phyloP scores from a whole-genome alignment of 2,113 vertebrate genomes.

The Lagopus leucura region DNA sequence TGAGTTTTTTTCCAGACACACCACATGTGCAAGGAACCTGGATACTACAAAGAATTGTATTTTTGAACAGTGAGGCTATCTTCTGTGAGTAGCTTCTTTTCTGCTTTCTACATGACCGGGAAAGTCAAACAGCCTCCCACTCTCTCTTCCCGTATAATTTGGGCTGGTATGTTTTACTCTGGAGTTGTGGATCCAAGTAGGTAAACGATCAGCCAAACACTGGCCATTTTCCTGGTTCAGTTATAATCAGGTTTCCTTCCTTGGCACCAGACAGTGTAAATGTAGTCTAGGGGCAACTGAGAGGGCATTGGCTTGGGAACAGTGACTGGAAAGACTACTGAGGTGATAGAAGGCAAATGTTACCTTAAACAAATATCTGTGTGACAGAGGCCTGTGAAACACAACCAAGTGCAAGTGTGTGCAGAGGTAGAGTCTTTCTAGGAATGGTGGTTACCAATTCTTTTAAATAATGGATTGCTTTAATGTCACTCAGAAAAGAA shows the following conservation, averaged over 20 bases:
- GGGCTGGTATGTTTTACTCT: not conserved
- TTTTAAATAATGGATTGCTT: constrained; percentile 49
- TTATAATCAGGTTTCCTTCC: not conserved
- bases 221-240: not conserved
- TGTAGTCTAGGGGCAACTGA: not conserved
- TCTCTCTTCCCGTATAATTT: not conserved
- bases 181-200: not conserved
- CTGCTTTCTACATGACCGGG: not conserved
- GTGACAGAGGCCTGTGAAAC: not conserved
- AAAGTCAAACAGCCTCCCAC: not conserved
- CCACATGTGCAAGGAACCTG: rapidly evolving
- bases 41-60: not conserved
- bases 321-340: not conserved
- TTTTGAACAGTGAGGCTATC: not conserved
- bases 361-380: not conserved
- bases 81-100: not conserved
- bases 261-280: not conserved
- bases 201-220: not conserved
- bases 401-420: not conserved
- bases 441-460: not conserved
- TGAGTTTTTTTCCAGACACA: not conserved
- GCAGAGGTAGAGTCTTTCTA: not conserved
- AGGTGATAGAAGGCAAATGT: rapidly evolving
- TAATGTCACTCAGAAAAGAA: not conserved
- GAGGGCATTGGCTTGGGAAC: rapidly evolving